These are phyloP conservation scores for Reinhardtius hippoglossoides DNA, from an alignment of 2,113 vertebrate species.

Conservation along the genomic window DNA sequence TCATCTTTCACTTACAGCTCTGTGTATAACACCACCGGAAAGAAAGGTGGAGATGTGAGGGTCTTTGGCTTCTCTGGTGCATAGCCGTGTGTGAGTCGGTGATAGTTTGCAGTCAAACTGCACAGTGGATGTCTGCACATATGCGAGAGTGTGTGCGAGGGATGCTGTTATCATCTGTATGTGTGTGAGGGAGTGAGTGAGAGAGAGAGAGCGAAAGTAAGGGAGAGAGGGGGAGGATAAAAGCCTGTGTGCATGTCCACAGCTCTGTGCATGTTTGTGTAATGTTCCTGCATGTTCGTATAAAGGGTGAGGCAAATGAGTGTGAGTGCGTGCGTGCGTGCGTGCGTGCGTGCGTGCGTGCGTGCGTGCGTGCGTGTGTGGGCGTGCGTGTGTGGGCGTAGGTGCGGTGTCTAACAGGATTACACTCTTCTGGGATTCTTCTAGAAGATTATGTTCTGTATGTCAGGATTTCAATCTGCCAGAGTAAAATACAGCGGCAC, in stretches of 20 bases:
- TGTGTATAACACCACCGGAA: constrained; percentile 7
- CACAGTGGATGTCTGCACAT: neutral
- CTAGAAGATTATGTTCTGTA: constrained; percentile 49
- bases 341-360: constrained; percentile 7
- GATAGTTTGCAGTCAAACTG: neutral
- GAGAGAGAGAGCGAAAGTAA: neutral
- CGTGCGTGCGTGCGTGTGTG: neutral
- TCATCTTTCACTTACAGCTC: constrained; percentile 55
- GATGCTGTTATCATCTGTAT: neutral
- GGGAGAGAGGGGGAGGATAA: neutral
- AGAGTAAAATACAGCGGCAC: constrained; percentile 33
- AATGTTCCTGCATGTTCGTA: neutral
- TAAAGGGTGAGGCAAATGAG: neutral
- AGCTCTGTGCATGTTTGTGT: neutral
- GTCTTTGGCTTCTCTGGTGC: constrained; percentile 22
- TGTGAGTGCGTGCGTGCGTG: neutral
- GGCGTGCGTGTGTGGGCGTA: neutral
- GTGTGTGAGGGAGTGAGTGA: neutral
- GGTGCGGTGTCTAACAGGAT: constrained; percentile 57
- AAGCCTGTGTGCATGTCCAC: neutral
- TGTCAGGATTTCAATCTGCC: constrained; percentile 62
- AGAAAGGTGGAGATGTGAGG: neutral
- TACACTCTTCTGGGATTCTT: constrained; percentile 52
- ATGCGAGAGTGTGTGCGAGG: neutral
- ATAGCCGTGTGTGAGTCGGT: constrained; percentile 16